Base-by-base conservation (phyloP, 2,888 invertebrate species). In the Nysson spinosus region DNA sequence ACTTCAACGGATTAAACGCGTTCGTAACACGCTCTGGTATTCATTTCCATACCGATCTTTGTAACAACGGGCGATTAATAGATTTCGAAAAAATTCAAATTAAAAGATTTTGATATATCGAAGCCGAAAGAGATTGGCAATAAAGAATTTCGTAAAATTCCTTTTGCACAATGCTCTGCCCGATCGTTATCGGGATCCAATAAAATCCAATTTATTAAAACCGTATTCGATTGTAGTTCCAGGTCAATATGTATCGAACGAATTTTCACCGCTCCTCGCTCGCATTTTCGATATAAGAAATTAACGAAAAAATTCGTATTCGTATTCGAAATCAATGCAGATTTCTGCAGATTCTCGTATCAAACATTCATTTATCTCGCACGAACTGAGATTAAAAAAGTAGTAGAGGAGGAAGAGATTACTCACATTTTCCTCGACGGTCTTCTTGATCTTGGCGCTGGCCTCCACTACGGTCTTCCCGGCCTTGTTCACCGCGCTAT, bases 401-500 rank as follows among this genome's bases (percentile, higher is more conserved):
- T 30, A 16, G 43, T 32, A 58, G 14, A 6, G 6, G 12, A 30
- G 1, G 0, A 3, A 0, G 0, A 7, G 2, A 16, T 43, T 44
- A 77, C 95, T 93, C 88, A 96, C 96, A 89, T 96, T 97, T 89
- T 97, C 96, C 88, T 97, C 97, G 76, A 98, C 97, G 79, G 96
- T 95, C 89, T 97, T 96, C 91, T 98, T 97, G 84, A 98, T 94
- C 89, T 97, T 96, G 77, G 93, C 95, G 75, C 95, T 93, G 62
- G 96, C 95, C 88, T 96, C 95, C 87, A 94, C 95, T 71, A 96
- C 95, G 77, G 94, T 94, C 83, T 96, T 96, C 28, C 97, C 96
- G 58, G 98, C 98, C 89, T 97, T 97, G 89, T 96, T 97, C 78
- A 97, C 97, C 75, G 97, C 96, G 69, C 96, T 96, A 89, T 96